Conservation (phyloP, 2,888 invertebrate genomes). For the Dasypogon diadema region DNA sequence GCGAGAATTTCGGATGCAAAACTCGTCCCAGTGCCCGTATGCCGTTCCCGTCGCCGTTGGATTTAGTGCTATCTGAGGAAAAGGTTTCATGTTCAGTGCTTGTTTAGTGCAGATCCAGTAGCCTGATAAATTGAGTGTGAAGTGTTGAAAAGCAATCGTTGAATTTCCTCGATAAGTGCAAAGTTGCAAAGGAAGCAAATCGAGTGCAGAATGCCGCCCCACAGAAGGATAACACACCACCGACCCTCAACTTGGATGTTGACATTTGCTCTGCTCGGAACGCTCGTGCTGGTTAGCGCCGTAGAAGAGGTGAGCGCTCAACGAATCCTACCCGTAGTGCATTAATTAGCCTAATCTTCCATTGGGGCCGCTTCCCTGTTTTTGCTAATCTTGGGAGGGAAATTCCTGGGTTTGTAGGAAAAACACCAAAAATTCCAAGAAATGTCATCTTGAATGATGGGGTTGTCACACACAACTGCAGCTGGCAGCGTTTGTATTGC, state of each 20-base stretch:
- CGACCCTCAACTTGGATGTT: slow-evolving; percentile 47
- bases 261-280: slow-evolving; percentile 42
- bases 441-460: slow-evolving; percentile 29
- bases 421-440: slow-evolving; percentile 4
- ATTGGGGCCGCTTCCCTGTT: too few relatives aligned
- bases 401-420: not conserved
- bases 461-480: not conserved
- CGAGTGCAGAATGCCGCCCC: slow-evolving; percentile 30
- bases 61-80: slow-evolving; percentile 16
- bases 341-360: too few relatives aligned
- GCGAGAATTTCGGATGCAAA: slow-evolving; percentile 11
- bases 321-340: too few relatives aligned
- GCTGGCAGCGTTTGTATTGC: not conserved
- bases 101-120: slow-evolving; percentile 18
- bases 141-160: slow-evolving; percentile 20
- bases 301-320: slow-evolving; percentile 33
- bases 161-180: slow-evolving; percentile 5
- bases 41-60: slow-evolving; percentile 19
- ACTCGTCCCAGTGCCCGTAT: slow-evolving; percentile 19
- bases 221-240: slow-evolving; percentile 47
- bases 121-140: slow-evolving; percentile 4
- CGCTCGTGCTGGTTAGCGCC: not conserved
- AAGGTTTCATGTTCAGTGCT: slow-evolving; percentile 34
- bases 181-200: not conserved
- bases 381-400: too few relatives aligned